Percentiles rank a stretch among this genome's conserved stretches.
phyloP scores from a whole-genome alignment of 2,888 invertebrate species.

The Neuroscelio doddi region DNA sequence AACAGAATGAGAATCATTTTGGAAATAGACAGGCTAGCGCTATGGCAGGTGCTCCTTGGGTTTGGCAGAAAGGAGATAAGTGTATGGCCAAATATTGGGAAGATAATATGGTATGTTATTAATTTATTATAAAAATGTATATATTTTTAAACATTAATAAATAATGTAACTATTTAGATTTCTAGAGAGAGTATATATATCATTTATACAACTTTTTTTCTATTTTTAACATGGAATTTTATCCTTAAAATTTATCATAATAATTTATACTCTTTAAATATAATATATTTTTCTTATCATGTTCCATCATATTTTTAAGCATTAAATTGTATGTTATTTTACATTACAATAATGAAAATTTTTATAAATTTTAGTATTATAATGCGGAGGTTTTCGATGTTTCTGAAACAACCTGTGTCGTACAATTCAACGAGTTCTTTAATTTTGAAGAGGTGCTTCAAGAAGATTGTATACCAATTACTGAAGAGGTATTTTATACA shows the following conservation, averaged over 20 bases:
- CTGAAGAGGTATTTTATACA: constrained; percentile 62
- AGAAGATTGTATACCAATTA: constrained; percentile 83
- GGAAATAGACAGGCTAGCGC: constrained; percentile 52
- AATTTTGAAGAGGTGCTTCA: constrained; percentile 92
- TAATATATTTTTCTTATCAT: too few relatives aligned
- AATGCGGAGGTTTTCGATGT: constrained; percentile 87
- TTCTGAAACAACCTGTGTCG: constrained; percentile 88
- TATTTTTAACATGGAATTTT: too few relatives aligned
- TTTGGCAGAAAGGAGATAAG: constrained; percentile 86
- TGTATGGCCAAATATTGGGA: constrained; percentile 96
- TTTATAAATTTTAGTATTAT: constrained; percentile 78
- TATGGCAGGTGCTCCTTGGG: constrained; percentile 63
- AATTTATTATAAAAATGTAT: background rate
- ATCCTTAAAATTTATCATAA: too few relatives aligned
- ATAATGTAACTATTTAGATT: constrained; percentile 1
- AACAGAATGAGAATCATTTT: constrained; percentile 53
- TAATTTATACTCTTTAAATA: too few relatives aligned
- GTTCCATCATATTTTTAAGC: too few relatives aligned
- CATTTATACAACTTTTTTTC: constrained; percentile 14
- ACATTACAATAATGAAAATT: too few relatives aligned
- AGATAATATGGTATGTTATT: constrained; percentile 82
- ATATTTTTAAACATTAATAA: too few relatives aligned
- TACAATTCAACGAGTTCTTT: constrained; percentile 89
- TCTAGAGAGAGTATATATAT: too few relatives aligned
- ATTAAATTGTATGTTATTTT: too few relatives aligned